phyloP scores from a whole-genome alignment of 1,140 invertebrate genomes.

The Nasonia vitripennis region DNA sequence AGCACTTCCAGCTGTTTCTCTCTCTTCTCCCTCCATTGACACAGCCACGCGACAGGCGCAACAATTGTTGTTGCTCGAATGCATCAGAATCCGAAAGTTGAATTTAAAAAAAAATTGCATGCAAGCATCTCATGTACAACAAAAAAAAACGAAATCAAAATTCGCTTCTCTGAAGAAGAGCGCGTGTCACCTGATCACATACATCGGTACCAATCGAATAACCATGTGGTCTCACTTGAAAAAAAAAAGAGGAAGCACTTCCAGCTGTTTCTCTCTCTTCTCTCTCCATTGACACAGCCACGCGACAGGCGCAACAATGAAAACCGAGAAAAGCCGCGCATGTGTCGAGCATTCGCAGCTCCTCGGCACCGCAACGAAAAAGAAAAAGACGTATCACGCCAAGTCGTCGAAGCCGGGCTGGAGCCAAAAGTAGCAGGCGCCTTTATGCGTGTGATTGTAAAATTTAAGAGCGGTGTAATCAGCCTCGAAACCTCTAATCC shows the following conservation, averaged over 20 bases:
- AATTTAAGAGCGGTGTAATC: slow-evolving; percentile 67
- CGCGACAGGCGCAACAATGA: background rate
- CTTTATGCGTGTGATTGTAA: slow-evolving; percentile 50
- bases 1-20: background rate
- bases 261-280: background rate
- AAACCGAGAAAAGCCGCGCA: background rate
- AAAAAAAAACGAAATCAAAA: too few species aligned
- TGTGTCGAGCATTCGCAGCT: background rate
- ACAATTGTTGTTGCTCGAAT: background rate
- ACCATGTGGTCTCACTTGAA: background rate
- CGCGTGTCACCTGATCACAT: background rate
- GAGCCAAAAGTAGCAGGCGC: background rate
- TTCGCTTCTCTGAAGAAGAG: too few species aligned
- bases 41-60: too few species aligned
- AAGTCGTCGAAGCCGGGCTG: background rate
- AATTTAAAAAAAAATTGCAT: too few species aligned
- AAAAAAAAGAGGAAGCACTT: background rate
- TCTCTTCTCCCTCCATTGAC: background rate
- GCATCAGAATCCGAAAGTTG: too few species aligned
- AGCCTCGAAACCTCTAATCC: slow-evolving; percentile 74
- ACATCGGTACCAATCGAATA: slow-evolving; percentile 1
- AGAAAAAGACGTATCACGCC: background rate
- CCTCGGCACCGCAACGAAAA: background rate
- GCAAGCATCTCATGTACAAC: too few species aligned
- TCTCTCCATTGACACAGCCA: background rate